phyloP scores from a whole-genome alignment of 2,888 invertebrate species.

The Cryptocephalus primarius region DNA sequence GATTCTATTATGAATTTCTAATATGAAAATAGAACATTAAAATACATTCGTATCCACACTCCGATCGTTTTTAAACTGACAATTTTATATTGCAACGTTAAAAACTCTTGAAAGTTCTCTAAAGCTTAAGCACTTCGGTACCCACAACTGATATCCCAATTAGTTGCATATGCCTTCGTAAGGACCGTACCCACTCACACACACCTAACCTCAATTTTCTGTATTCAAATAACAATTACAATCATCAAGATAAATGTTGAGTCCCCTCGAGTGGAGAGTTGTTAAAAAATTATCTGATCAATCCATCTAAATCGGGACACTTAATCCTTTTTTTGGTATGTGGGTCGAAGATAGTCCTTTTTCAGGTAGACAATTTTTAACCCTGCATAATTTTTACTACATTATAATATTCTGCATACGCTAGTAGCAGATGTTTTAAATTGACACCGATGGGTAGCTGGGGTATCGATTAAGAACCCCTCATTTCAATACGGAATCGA shows the following conservation, averaged over 20 bases:
- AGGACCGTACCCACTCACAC: too few relatives aligned
- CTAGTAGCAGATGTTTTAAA: constrained; percentile 12
- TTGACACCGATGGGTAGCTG: neutral
- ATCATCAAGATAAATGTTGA: constrained; percentile 19
- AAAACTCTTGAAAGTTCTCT: too few relatives aligned
- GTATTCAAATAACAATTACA: constrained; percentile 21
- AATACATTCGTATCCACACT: too few relatives aligned
- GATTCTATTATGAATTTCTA: too few relatives aligned
- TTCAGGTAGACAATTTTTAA: constrained; percentile 13
- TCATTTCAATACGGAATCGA: constrained; percentile 4
- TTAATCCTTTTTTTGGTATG: constrained; percentile 17
- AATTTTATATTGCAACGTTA: too few relatives aligned
- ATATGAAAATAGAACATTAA: too few relatives aligned
- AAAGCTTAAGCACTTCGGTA: too few relatives aligned
- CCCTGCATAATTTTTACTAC: constrained; percentile 14
- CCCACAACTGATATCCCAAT: too few relatives aligned
- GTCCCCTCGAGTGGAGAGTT: constrained; percentile 15
- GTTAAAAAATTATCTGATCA: constrained; percentile 22
- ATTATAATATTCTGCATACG: constrained; percentile 17
- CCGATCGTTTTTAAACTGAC: too few relatives aligned
- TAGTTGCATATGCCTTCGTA: too few relatives aligned
- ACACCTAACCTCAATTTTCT: constrained; percentile 15
- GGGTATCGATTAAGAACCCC: constrained; percentile 5
- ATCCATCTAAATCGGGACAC: constrained; percentile 19
- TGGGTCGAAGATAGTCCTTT: constrained; percentile 4